phyloP scores from a whole-genome alignment of 2,888 invertebrate species.

The Eristalis tenax region DNA sequence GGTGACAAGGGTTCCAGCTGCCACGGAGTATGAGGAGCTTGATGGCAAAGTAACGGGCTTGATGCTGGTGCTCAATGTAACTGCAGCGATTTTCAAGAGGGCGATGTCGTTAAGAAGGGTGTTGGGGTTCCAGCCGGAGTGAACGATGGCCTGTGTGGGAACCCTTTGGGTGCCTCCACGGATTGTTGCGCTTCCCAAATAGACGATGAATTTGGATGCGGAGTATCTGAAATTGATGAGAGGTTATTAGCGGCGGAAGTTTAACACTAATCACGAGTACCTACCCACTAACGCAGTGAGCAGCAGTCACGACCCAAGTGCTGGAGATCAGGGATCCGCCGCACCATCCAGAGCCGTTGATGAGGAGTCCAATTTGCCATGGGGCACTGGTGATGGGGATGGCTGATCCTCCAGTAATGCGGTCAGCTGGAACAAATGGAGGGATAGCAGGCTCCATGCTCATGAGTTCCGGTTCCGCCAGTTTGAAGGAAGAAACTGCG shows the following conservation, averaged over 20 bases:
- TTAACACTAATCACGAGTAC: not conserved
- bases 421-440: not conserved
- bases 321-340: conserved; percentile 1
- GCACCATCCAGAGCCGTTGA: not conserved
- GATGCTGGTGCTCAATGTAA: conserved; percentile 59
- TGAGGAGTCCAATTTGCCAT: conserved; percentile 46
- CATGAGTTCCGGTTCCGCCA: conserved; percentile 43
- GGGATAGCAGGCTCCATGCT: conserved; percentile 20
- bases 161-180: not conserved
- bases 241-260: not conserved
- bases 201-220: conserved; percentile 73
- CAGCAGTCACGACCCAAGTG: conserved; percentile 12
- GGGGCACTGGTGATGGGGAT: conserved; percentile 7
- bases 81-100: conserved; percentile 57
- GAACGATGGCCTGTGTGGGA: not conserved
- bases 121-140: conserved; percentile 45
- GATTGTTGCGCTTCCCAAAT: conserved; percentile 58
- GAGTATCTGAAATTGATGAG: not conserved
- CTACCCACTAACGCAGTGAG: conserved; percentile 59
- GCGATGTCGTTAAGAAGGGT: conserved; percentile 68
- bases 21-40: not conserved
- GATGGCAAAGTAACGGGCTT: conserved; percentile 39
- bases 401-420: conserved; percentile 35
- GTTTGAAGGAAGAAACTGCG: conserved; percentile 72
- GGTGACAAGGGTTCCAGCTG: not conserved